Base-by-base conservation (phyloP, 2,113 vertebrate species). In the Phyllopteryx taeniolatus region DNA sequence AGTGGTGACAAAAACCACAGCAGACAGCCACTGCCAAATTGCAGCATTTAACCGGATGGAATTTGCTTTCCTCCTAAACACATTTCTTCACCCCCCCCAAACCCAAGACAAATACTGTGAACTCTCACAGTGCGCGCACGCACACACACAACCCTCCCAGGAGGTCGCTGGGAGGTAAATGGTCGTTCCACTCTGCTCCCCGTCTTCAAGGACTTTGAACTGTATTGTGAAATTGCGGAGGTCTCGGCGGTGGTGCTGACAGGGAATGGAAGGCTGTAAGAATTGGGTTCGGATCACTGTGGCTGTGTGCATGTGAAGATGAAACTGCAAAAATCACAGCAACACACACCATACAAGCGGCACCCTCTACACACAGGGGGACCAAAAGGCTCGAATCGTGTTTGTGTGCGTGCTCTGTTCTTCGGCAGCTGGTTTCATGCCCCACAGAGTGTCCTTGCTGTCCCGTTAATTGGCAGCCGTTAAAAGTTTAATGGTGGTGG, bases 401-500 rank as follows among this genome's bases (percentile, higher is more conserved):
- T 80, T 53, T 67, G 76, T 62, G 68, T 69, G 63, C 49, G 61
- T 80, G 85, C 64, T 83, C 75, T 79, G 86, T 78, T 76, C 75
- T 82, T 67, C 83, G 85, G 85, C 84, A 86, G 89, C 87, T 87
- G 88, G 78, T 90, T 88, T 91, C 88, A 89, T 86, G 85, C 86
- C 87, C 88, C 88, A 86, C 83, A 88, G 86, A 85, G 85, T 87
- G 86, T 91, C 88, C 87, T 89, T 89, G 86, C 87, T 79, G 80
- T 87, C 87, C 84, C 39, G 89, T 91, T 92, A 92, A 93, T 87
- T 91, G 87, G 87, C 83, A 87, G 85, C 85, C 87, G 89, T 91
- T 93, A 89, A 91, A 91, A 90, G 88, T 93, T 91, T 91, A 93
- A 91, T 82, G 75, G 87, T 81, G 83, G 84, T 79, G 83, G 89